Percentiles rank a stretch among this genome's conserved stretches.
These are phyloP conservation scores for Aphrophora alni DNA, from an alignment of 2,888 invertebrate genomes.

Conservation along the genomic window DNA sequence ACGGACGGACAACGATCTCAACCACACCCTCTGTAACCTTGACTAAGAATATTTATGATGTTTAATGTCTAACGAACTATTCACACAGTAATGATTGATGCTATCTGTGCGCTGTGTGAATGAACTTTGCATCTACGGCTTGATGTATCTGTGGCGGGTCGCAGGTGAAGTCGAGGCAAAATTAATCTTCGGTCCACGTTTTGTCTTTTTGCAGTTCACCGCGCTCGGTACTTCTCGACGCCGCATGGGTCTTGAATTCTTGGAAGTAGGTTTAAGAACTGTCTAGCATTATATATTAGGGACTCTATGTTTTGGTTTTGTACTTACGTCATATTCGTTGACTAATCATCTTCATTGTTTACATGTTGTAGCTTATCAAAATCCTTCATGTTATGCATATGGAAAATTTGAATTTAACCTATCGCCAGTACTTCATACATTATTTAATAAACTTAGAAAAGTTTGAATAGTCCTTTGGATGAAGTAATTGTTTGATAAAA, in stretches of 20 bases:
- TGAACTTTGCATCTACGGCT: background rate
- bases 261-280: background rate
- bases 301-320: too few species aligned
- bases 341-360: too few species aligned
- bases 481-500: too few species aligned
- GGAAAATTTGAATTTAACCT: too few species aligned
- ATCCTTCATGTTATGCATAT: too few species aligned
- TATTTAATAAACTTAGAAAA: too few species aligned
- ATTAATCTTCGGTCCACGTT: background rate
- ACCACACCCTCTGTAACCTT: background rate
- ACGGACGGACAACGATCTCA: background rate
- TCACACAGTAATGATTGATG: background rate
- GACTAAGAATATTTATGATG: background rate
- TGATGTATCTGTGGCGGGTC: slow-evolving; percentile 6
- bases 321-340: too few species aligned
- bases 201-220: background rate
- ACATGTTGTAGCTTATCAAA: too few species aligned
- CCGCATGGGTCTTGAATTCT: background rate
- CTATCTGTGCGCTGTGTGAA: background rate
- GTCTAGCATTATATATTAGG: background rate
- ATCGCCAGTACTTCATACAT: too few species aligned
- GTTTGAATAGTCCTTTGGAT: too few species aligned
- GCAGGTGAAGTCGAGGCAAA: background rate
- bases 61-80: background rate
- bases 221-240: background rate